Evolutionary conservation across 2,888 invertebrate genomes (phyloP), one percentile per base, ranked within the genome.

Genomic region (Lycocerus yunnanus): DNA sequence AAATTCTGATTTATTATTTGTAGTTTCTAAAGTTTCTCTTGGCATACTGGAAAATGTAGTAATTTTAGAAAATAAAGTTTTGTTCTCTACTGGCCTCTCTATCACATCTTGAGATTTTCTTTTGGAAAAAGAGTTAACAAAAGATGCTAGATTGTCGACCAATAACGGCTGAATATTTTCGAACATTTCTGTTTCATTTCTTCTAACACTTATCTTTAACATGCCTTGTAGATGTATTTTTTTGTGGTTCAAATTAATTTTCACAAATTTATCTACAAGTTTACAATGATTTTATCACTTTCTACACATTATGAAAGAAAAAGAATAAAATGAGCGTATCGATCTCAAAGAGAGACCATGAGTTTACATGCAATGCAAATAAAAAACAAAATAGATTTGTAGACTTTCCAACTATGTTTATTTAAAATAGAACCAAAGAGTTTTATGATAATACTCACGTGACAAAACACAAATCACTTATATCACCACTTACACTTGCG

Each of bases 381-480:
- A 21, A 21, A 11, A 8, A 66, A 66, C n/a, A 21, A 11, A 66
- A 13, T 14, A 63, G 16, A 1, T 58, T 21, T 65, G 58, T 71
- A 65, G 74, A 69, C 71, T 74, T 74, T 74, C 68, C 71, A 74
- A 74, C 74, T 43, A 27, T 71, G 74, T 74, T 74, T 74, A 74
- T 71, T 71, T 74, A 74, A 74, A 63, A 15, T 66, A 68, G 15
- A n/a, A 63, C 20, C 20, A 63, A 63, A 63, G n/a, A 68, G 16
- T 43, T 15, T 60, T 18, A 68, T 16, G 18, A 10, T 13, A 16
- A 61, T 72, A 72, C 72, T 72, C 72, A 72, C 72, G 15, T 72
- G 66, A 43, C n/a, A 24, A 14, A 61, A 60, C 61, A 27, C 9
- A 66, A 67, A 67, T 18, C 27, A 71, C 65, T 66, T 59, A 65